phyloP scores from a whole-genome alignment of 2,888 invertebrate species.

The Tanytarsus gracilentus region DNA sequence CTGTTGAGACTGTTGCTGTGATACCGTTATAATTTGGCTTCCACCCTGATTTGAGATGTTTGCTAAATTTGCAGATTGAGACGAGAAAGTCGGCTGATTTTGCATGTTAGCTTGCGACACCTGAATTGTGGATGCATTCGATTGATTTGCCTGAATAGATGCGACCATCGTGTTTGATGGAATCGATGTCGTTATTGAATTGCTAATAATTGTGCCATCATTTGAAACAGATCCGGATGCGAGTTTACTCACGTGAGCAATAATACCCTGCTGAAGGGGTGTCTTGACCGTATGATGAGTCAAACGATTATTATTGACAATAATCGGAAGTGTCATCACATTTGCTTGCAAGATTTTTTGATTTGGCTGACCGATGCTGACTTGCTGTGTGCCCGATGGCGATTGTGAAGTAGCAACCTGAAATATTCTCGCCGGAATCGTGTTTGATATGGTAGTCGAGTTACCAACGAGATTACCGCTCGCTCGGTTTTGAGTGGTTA shows the following conservation, averaged over 20 bases:
- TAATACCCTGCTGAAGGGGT: conserved; percentile 16
- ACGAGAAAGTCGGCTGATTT: not conserved
- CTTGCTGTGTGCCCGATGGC: conserved; percentile 37
- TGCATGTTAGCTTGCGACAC: conserved; percentile 5
- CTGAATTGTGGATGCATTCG: not conserved
- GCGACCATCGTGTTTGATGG: conserved; percentile 24
- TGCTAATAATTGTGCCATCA: conserved; percentile 14
- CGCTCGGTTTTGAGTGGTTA: conserved; percentile 32
- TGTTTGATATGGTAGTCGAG: conserved; percentile 36
- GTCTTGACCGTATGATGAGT: conserved; percentile 7
- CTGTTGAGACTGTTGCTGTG: conserved; percentile 16
- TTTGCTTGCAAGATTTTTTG: conserved; percentile 37
- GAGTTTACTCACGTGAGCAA: conserved; percentile 22
- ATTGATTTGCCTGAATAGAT: conserved; percentile 8
- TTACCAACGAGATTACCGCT: conserved; percentile 33
- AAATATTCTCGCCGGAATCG: conserved; percentile 38
- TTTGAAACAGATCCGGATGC: conserved; percentile 6
- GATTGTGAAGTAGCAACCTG: conserved; percentile 40
- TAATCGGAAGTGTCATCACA: conserved; percentile 41
- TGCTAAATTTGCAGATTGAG: conserved; percentile 12
- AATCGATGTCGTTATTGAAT: conserved; percentile 20
- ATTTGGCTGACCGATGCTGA: conserved; percentile 38
- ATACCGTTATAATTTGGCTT: conserved; percentile 23
- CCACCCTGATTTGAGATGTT: conserved; percentile 13
- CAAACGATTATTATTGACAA: conserved; percentile 35